Evolutionary conservation across 1,140 invertebrate species (phyloP).

Genomic region (Chironomus striatipennis): DNA sequence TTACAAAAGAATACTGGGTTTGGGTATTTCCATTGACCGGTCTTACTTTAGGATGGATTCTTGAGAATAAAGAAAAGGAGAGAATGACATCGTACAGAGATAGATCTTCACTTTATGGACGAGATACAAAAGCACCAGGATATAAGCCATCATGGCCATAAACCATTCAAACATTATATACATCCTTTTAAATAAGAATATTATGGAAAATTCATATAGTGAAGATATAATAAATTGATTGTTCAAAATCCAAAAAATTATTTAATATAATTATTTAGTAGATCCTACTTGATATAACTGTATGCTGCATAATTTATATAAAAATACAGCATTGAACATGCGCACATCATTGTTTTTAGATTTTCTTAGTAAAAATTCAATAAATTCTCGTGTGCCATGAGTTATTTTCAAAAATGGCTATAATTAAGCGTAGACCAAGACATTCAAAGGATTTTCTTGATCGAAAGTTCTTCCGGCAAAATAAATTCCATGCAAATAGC

Average conservation of each 20-base stretch:
- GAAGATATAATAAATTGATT: constrained; percentile 5
- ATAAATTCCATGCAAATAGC: not conserved
- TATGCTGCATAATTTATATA: not conserved
- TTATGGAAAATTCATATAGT: not conserved
- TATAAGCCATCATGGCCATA: constrained; percentile 62
- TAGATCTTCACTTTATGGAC: constrained; percentile 64
- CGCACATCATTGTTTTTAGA: not conserved
- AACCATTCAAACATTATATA: constrained; percentile 27
- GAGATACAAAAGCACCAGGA: constrained; percentile 39
- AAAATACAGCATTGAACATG: not conserved
- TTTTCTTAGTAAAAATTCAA: not conserved
- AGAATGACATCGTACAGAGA: constrained; percentile 63
- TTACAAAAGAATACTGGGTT: constrained; percentile 40
- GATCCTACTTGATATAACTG: too few relatives aligned
- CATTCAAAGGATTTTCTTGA: not conserved
- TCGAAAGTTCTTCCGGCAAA: not conserved
- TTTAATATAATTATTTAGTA: too few relatives aligned
- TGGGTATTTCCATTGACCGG: constrained; percentile 46
- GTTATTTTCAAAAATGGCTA: not conserved
- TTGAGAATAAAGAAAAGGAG: constrained; percentile 58
- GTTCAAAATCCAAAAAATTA: too few relatives aligned
- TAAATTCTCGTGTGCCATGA: not conserved
- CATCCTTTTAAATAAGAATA: not conserved
- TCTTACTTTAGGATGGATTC: constrained; percentile 48
- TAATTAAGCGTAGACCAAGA: not conserved